Evolutionary conservation across 2,888 invertebrate genomes (phyloP).

Genomic region (Pterostichus niger): DNA sequence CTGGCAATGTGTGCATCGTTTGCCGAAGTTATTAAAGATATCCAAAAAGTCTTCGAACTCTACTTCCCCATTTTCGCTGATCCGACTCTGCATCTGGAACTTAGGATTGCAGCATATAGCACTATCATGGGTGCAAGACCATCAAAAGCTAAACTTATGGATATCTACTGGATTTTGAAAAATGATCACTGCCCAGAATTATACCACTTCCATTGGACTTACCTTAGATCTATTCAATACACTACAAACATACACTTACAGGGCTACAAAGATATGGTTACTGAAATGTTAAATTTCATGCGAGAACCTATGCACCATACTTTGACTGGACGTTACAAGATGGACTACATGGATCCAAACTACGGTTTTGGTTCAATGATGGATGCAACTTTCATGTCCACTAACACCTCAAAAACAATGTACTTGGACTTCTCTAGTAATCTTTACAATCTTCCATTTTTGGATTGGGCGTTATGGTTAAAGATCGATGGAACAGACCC

Average conservation of each 20-base stretch:
- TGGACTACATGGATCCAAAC: slow-evolving; percentile 76
- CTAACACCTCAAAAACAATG: slow-evolving; percentile 47
- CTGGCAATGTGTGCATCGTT: slow-evolving; percentile 76
- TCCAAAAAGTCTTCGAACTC: slow-evolving; percentile 72
- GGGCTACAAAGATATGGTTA: slow-evolving; percentile 72
- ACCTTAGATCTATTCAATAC: slow-evolving; percentile 75
- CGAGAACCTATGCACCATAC: slow-evolving; percentile 70
- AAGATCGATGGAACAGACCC: slow-evolving; percentile 49
- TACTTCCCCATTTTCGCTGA: slow-evolving; percentile 78
- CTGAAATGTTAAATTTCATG: slow-evolving; percentile 74
- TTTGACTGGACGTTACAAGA: slow-evolving; percentile 73
- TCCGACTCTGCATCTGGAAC: slow-evolving; percentile 73
- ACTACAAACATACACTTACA: slow-evolving; percentile 76
- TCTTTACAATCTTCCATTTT: slow-evolving; percentile 24
- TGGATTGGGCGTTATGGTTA: slow-evolving; percentile 35
- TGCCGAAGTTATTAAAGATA: slow-evolving; percentile 71
- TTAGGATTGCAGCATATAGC: slow-evolving; percentile 76
- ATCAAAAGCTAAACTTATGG: slow-evolving; percentile 74
- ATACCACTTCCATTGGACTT: slow-evolving; percentile 77
- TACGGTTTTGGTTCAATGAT: slow-evolving; percentile 75
- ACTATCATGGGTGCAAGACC: slow-evolving; percentile 75
- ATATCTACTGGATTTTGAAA: slow-evolving; percentile 76
- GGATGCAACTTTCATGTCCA: slow-evolving; percentile 4
- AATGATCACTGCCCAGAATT: slow-evolving; percentile 76
- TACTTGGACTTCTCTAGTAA: slow-evolving; percentile 9